Evolutionary conservation across 2,888 invertebrate species (phyloP), one percentile per base, ranked within the genome.

Genomic region (Folsomia candida): DNA sequence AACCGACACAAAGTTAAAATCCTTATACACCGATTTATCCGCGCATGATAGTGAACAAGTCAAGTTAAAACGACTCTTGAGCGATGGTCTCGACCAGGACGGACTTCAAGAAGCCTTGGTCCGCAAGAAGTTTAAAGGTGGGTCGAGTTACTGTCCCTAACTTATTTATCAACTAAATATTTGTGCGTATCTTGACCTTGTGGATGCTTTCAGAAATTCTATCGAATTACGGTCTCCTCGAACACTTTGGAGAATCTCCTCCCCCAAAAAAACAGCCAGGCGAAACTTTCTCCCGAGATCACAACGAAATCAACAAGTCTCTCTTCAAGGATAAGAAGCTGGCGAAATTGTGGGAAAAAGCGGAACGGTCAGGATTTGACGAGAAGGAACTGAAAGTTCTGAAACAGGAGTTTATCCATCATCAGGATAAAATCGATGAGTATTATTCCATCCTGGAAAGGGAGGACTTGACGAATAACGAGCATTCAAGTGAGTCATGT

Each of bases 1-100:
- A 54, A 89, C 93, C 2, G 92, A 93, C 81, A 87, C 89, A 0
- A 94, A 94, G 83, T 83, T 97, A 28, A 91, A 92, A 81, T 92
- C 93, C 0, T 82, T 97, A 24, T 93, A 91, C 82, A 91, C 91
- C 81, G 96, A 96, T 81, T 84, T 97, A 4, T 93, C 92, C 85
- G 87, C 94, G 58, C 96, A 96, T 74, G 96, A 97, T 81, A 95
- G 95, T 85, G 92, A 94, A 83, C 95, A 97, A 85, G 85, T 94
- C 47, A 88, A 89, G 0, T 88, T 89, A 83, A 97, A 97, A 83
- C 89, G 91, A 81, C 83, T 91, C 1, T 91, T 90, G 81, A 87
- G 89, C 59, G 93, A 94, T 79, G 92, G 92, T 25, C 88, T 90
- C 75, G 96, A 97, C 82, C 91, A 92, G 79, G 93, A 93, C 81